A percentile compares a stretch with the other conserved stretches of the same genome.
Evolutionary conservation across 2,113 vertebrate genomes (phyloP).

Genomic region (Nipponia nippon): DNA sequence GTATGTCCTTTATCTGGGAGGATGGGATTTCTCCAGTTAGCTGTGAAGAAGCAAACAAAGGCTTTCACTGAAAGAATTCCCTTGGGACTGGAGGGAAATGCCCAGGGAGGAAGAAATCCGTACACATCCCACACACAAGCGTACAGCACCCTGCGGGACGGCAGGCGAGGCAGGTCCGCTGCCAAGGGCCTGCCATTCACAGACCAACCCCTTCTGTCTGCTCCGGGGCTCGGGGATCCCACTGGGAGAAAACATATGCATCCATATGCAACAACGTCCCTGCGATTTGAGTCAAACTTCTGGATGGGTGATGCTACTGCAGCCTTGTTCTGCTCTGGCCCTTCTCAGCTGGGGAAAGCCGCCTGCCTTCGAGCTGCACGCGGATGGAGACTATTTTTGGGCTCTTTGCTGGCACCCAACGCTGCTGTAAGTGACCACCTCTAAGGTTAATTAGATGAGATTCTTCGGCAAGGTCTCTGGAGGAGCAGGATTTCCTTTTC

Average conservation of each 20-base stretch:
- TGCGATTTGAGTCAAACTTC: neutral
- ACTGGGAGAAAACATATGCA: rapidly evolving
- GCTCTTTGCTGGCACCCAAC: neutral
- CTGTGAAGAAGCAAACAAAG: neutral
- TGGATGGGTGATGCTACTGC: neutral
- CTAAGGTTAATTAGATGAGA: neutral
- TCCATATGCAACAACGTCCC: rapidly evolving
- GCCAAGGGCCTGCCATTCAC: neutral
- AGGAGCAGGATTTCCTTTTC: neutral
- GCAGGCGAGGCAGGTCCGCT: too few species aligned
- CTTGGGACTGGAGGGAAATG: neutral
- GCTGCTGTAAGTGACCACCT: neutral
- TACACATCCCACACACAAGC: rapidly evolving
- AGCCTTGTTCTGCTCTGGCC: neutral
- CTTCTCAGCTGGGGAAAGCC: neutral
- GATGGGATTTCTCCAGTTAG: neutral
- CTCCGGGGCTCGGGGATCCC: neutral
- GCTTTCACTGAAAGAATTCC: neutral
- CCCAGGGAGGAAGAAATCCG: neutral
- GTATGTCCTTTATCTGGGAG: neutral
- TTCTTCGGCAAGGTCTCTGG: neutral
- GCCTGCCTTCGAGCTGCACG: rapidly evolving
- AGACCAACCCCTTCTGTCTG: neutral
- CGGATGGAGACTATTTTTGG: neutral
- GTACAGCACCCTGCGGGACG: rapidly evolving